Percentiles rank a stretch among this genome's conserved stretches.
Conservation (phyloP, 2,888 invertebrate species). For the Coronaproctus castanopsis region DNA sequence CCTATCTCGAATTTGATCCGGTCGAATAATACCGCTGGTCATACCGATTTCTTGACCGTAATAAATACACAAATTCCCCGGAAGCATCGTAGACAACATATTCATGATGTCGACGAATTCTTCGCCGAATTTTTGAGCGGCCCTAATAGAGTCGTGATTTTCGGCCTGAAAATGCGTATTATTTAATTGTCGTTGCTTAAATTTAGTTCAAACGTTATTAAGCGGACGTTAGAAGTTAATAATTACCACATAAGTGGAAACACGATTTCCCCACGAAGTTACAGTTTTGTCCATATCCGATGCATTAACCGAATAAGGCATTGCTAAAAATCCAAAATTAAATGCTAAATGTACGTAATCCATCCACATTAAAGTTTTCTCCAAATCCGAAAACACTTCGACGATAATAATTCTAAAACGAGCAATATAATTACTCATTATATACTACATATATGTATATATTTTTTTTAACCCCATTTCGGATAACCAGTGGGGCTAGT, state of each 20-base stretch:
- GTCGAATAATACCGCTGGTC: slow-evolving; percentile 31
- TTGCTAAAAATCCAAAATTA: slow-evolving; percentile 6
- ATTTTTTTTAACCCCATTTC: too few relatives aligned
- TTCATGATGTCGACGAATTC: slow-evolving; percentile 46
- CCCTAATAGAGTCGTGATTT: slow-evolving; percentile 44
- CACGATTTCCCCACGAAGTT: background rate
- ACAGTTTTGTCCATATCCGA: background rate
- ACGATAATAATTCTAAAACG: slow-evolving; percentile 7
- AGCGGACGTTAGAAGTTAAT: too few relatives aligned
- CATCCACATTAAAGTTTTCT: slow-evolving; percentile 5
- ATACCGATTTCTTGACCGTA: slow-evolving; percentile 73
- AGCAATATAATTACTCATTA: too few relatives aligned
- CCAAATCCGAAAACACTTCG: slow-evolving; percentile 2
- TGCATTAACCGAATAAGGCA: background rate
- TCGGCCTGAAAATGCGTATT: slow-evolving; percentile 32
- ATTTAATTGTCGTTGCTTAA: too few relatives aligned
- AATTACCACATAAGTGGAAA: too few relatives aligned
- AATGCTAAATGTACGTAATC: slow-evolving; percentile 10
- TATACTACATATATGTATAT: too few relatives aligned
- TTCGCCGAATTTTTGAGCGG: slow-evolving; percentile 32
- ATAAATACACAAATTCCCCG: slow-evolving; percentile 56
- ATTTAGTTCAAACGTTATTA: too few relatives aligned
- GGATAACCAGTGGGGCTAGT: too few relatives aligned
- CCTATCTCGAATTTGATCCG: slow-evolving; percentile 40
- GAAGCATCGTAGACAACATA: slow-evolving; percentile 45